Base-by-base conservation (phyloP, 1,140 invertebrate genomes). In the Bombus balteatus region DNA sequence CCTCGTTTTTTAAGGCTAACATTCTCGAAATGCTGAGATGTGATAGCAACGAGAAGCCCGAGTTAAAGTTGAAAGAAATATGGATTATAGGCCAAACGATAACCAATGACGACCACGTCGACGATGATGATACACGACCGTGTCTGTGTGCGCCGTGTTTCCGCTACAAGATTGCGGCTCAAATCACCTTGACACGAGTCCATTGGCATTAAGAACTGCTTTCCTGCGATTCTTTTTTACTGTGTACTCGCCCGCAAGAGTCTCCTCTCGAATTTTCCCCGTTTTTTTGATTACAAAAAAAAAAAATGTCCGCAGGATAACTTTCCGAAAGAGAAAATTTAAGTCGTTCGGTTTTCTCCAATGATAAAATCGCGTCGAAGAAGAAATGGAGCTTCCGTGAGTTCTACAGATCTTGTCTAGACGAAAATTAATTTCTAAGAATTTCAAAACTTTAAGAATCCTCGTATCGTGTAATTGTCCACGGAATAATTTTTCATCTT, bases 161-260 rank as follows among this genome's bases (percentile, higher is more conserved):
- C 76, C 83, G 83, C 68, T 28, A 39, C 39, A 53, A 37, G 68
- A 85, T 72, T 85, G 68, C 83, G 25, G 53, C 41, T 57, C 15
- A 22, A 62, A 47, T 80, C 83, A 71, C 76, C 76, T 85, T 80
- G 81, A 83, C 74, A 83, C 81, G 22, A 68, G 74, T 41, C 43
- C 81, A 32, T 78, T 74, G 81, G 41, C 74, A 41, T 70, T 83
- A 70, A 83, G 74, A 1, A 39, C 12, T 28, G 28, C 28, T 53
- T 66, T 53, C 59, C 59, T 53, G 68, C 15, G 28, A 34, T 28
- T 28, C 25, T 41, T 28, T 62, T 5, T 39, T 25, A 32, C 25
- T 0, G 0, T 53, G 18, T 53, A 6, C 15, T 53, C 65, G 37
- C 4, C 4, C 10, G 9, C 43, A 1, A 3, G 1, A 13, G 2